These are phyloP conservation scores for Diglossa cyanea DNA, from an alignment of 2,797 vertebrate genomes.

Conservation along the genomic window DNA sequence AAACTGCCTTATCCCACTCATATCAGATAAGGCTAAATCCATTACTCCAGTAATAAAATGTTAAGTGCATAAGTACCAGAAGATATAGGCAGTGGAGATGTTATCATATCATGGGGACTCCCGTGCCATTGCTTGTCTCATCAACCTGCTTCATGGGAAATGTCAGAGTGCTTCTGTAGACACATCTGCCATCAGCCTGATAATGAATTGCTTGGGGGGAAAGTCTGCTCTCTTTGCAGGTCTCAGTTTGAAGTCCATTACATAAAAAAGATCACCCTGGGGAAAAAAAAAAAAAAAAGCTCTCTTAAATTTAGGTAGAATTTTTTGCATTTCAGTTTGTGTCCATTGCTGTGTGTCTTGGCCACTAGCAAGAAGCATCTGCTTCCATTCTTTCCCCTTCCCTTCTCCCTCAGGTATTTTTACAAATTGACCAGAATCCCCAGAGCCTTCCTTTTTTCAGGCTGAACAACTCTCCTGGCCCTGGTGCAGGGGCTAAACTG, in stretches of 20 bases:
- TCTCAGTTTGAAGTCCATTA: background rate
- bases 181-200: background rate
- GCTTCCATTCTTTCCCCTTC: background rate
- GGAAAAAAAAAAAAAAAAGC: accelerated
- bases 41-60: conserved; percentile 37
- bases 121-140: background rate
- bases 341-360: background rate
- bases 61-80: background rate
- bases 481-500: background rate
- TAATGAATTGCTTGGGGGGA: background rate
- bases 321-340: background rate
- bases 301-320: background rate
- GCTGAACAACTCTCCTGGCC: background rate
- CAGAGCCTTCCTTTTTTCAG: background rate
- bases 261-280: background rate
- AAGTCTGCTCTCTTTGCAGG: background rate
- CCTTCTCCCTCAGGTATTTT: background rate
- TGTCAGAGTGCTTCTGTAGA: background rate
- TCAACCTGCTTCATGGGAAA: background rate
- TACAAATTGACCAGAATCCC: too few species aligned
- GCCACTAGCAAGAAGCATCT: background rate
- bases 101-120: background rate
- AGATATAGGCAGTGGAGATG: background rate
- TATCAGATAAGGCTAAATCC: conserved; percentile 44
- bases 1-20: conserved; percentile 3